phyloP scores from a whole-genome alignment of 2,797 vertebrate genomes.

The Phataginus tricuspis region DNA sequence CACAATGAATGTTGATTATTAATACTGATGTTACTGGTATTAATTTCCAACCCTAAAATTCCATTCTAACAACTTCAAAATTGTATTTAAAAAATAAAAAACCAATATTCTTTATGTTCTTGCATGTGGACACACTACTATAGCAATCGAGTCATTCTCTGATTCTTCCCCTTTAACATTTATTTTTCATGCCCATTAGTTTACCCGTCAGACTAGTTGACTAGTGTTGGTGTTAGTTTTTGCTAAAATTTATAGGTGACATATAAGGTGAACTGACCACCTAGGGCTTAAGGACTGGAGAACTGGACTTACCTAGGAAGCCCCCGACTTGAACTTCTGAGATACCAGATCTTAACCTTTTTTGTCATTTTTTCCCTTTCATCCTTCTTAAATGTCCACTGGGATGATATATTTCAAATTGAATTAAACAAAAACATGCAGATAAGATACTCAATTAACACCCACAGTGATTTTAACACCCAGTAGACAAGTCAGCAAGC shows the following conservation, averaged over 20 bases:
- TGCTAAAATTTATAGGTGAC: neutral
- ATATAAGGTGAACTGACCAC: neutral
- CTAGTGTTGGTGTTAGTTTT: neutral
- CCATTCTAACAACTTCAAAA: neutral
- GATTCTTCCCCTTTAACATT: neutral
- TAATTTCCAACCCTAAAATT: slow-evolving; percentile 27
- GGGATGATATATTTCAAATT: slow-evolving; percentile 75
- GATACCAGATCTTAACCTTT: slow-evolving; percentile 28
- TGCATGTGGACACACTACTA: neutral
- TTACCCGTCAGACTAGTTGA: neutral
- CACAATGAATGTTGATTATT: neutral
- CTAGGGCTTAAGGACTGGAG: neutral
- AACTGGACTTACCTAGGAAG: neutral
- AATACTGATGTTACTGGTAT: neutral
- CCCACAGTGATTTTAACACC: neutral
- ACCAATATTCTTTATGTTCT: neutral
- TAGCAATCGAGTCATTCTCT: neutral
- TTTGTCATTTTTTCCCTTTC: slow-evolving; percentile 62
- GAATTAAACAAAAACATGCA: slow-evolving; percentile 66
- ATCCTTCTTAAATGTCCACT: slow-evolving; percentile 47
- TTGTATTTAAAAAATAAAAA: neutral
- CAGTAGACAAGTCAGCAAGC: neutral
- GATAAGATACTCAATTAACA: slow-evolving; percentile 67
- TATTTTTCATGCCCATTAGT: neutral
- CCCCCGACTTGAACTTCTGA: neutral